These are phyloP conservation scores for Kryptolebias ocellatus DNA, from an alignment of 2,797 vertebrate genomes.

Conservation along the genomic window DNA sequence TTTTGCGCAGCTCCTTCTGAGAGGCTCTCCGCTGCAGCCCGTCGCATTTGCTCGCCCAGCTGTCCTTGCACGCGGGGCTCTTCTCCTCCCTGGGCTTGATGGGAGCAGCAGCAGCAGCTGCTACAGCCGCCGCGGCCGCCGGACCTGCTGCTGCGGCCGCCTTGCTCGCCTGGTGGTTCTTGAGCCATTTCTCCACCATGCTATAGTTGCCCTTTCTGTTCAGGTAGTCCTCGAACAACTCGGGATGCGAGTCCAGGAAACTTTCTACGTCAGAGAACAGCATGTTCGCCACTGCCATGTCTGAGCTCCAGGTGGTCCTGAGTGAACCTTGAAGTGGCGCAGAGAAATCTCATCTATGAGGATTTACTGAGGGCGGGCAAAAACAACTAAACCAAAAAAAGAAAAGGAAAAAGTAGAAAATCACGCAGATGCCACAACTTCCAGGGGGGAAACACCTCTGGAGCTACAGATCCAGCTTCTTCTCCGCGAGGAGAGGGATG, in stretches of 20 bases:
- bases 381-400: background rate
- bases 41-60: constrained; percentile 82
- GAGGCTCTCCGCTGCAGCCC: constrained; percentile 89
- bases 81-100: constrained; percentile 67
- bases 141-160: constrained; percentile 37
- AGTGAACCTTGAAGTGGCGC: constrained; percentile 61
- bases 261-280: constrained; percentile 95
- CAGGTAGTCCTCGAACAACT: constrained; percentile 91
- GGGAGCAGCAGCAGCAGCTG: background rate
- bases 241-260: constrained; percentile 95
- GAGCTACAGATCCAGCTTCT: constrained; percentile 48
- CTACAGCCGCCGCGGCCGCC: constrained; percentile 46
- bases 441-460: constrained; percentile 36
- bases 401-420: constrained; percentile 32
- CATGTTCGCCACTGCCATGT: constrained; percentile 85
- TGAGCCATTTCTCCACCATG: constrained; percentile 94
- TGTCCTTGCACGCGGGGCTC: constrained; percentile 75
- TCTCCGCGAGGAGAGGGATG: constrained; percentile 41
- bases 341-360: constrained; percentile 72
- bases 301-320: constrained; percentile 67
- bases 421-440: constrained; percentile 56
- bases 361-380: constrained; percentile 36
- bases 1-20: constrained; percentile 95
- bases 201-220: constrained; percentile 89
- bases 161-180: constrained; percentile 81